Evolutionary conservation across 2,888 invertebrate species (phyloP).

Genomic region (Parnassius glacialis): DNA sequence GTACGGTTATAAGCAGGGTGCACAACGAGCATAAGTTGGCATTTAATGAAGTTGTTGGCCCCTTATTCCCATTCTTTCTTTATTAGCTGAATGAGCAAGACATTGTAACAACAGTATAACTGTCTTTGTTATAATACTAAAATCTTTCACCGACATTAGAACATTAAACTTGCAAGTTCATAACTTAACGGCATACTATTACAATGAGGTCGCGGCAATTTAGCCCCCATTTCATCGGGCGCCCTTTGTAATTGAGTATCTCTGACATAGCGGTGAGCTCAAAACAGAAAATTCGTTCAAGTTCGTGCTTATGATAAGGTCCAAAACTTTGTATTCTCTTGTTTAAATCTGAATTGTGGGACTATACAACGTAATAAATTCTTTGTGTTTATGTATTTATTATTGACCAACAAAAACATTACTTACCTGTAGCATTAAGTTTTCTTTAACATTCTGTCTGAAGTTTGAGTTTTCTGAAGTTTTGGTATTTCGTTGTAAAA

Average conservation of each 20-base stretch:
- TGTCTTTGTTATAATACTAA: too few species aligned
- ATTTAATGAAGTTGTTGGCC: too few species aligned
- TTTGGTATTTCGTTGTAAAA: too few species aligned
- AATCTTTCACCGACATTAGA: not conserved
- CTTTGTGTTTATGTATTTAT: not conserved
- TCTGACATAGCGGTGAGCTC: constrained; percentile 18
- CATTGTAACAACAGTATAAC: too few species aligned
- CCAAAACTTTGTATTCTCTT: constrained; percentile 5
- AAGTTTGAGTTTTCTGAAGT: too few species aligned
- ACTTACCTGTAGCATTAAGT: too few species aligned
- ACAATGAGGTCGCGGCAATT: constrained; percentile 14
- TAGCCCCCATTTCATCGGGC: constrained; percentile 13
- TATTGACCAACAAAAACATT: too few species aligned
- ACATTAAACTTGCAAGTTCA: not conserved
- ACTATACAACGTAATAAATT: not conserved
- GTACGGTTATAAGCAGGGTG: too few species aligned
- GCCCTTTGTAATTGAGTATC: constrained; percentile 15
- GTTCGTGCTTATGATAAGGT: constrained; percentile 16
- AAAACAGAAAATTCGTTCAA: constrained; percentile 23
- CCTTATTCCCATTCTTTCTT: too few species aligned
- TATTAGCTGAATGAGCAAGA: too few species aligned
- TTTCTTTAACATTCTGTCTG: too few species aligned
- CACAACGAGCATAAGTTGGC: too few species aligned
- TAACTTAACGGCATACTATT: constrained; percentile 13
- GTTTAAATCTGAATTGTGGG: not conserved